Evolutionary conservation across 2,888 invertebrate genomes (phyloP).

Genomic region (Heliconius ismenius): DNA sequence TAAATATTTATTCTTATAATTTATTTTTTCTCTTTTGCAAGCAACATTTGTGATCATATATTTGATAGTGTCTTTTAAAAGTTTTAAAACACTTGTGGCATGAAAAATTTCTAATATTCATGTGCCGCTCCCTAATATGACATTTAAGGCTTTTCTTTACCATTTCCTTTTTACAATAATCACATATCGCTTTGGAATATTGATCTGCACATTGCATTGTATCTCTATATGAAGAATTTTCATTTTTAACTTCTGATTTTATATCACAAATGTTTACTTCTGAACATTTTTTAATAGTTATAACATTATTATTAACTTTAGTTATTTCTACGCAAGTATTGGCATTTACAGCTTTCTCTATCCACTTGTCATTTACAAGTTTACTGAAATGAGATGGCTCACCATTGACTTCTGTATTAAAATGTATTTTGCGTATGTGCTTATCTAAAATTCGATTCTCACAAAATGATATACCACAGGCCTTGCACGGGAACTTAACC

Average conservation of each 20-base stretch:
- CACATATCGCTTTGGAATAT: conserved; percentile 63
- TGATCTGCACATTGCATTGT: conserved; percentile 45
- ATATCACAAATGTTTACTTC: conserved; percentile 37
- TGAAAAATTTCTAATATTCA: conserved; percentile 58
- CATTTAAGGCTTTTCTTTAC: conserved; percentile 64
- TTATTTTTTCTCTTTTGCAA: conserved; percentile 30
- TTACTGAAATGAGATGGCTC: conserved; percentile 50
- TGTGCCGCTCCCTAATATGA: conserved; percentile 66
- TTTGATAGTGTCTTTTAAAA: conserved; percentile 61
- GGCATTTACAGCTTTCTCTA: conserved; percentile 57
- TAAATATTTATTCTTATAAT: not conserved
- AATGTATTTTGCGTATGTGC: conserved; percentile 63
- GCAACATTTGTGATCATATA: conserved; percentile 59
- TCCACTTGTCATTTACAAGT: conserved; percentile 64
- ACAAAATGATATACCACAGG: conserved; percentile 57
- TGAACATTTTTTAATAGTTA: conserved; percentile 57
- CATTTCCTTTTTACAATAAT: conserved; percentile 71
- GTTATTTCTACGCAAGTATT: conserved; percentile 64
- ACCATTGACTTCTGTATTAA: conserved; percentile 50
- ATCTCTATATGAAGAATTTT: conserved; percentile 42
- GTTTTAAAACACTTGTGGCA: conserved; percentile 54
- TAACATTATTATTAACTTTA: conserved; percentile 61
- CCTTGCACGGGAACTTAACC: conserved; percentile 54
- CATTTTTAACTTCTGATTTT: conserved; percentile 21
- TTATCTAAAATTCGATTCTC: conserved; percentile 61